phyloP scores from a whole-genome alignment of 2,888 invertebrate genomes.

The Ophion ventricosus region DNA sequence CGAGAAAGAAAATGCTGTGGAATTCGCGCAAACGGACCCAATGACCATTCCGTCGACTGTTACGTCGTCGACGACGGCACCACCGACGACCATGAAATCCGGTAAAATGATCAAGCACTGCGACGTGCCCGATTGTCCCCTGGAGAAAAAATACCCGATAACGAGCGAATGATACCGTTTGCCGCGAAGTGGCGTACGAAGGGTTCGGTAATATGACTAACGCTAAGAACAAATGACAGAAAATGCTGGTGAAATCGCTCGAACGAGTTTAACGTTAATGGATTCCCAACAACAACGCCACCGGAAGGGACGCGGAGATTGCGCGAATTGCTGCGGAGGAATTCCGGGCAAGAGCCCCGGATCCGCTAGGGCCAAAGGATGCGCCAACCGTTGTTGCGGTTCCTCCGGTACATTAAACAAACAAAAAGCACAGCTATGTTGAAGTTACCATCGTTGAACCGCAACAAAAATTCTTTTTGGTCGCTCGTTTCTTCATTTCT shows the following conservation, averaged over 20 bases:
- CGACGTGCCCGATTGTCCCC: constrained; percentile 57
- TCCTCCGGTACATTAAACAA: constrained; percentile 31
- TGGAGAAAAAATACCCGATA: constrained; percentile 31
- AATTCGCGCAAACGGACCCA: background rate
- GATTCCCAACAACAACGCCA: constrained; percentile 16
- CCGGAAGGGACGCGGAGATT: constrained; percentile 46
- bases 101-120: constrained; percentile 67
- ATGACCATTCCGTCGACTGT: background rate
- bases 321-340: constrained; percentile 67
- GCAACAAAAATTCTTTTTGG: background rate
- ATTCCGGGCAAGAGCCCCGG: constrained; percentile 60
- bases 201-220: background rate
- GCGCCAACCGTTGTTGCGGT: constrained; percentile 43
- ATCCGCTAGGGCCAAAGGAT: background rate
- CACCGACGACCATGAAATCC: constrained; percentile 10
- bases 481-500: background rate
- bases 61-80: background rate
- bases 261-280: constrained; percentile 2
- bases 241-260: constrained; percentile 24
- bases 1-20: background rate
- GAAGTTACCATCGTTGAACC: background rate
- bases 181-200: background rate
- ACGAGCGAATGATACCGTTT: background rate
- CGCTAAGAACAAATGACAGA: constrained; percentile 45
- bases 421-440: background rate